Percentiles rank a stretch among this genome's conserved stretches.
phyloP scores from a whole-genome alignment of 2,113 vertebrate genomes.

The Tichodroma muraria region DNA sequence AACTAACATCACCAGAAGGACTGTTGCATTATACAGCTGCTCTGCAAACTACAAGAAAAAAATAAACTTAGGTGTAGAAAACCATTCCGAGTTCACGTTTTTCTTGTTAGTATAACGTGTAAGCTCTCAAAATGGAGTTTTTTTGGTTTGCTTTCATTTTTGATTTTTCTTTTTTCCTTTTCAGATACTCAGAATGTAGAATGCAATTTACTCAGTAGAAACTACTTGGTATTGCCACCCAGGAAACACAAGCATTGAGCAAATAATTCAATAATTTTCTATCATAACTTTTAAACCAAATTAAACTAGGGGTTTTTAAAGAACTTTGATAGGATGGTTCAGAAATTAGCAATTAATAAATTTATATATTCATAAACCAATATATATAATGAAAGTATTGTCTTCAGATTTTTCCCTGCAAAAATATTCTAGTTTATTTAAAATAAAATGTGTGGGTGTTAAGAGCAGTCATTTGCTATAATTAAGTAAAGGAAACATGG shows the following conservation, averaged over 20 bases:
- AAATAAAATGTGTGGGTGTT: background rate
- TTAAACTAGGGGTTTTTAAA: background rate
- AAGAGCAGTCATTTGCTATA: background rate
- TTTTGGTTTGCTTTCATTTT: background rate
- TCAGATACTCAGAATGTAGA: background rate
- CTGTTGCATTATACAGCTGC: background rate
- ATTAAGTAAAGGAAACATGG: background rate
- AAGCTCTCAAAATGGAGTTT: background rate
- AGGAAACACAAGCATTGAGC: fast-evolving
- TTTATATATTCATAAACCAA: background rate
- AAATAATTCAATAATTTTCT: background rate
- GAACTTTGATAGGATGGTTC: background rate
- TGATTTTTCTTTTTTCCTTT: background rate
- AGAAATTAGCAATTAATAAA: background rate
- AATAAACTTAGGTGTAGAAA: background rate
- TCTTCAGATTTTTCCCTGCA: background rate
- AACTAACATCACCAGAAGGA: background rate
- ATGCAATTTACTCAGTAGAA: background rate
- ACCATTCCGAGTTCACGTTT: background rate
- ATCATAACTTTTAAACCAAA: background rate
- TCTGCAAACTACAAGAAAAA: background rate
- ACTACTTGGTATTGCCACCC: background rate
- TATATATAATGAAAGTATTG: background rate
- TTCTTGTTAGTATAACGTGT: background rate
- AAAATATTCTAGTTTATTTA: background rate